Base-by-base conservation (phyloP, 2,797 vertebrate genomes). In the Macropus fuliginosus region DNA sequence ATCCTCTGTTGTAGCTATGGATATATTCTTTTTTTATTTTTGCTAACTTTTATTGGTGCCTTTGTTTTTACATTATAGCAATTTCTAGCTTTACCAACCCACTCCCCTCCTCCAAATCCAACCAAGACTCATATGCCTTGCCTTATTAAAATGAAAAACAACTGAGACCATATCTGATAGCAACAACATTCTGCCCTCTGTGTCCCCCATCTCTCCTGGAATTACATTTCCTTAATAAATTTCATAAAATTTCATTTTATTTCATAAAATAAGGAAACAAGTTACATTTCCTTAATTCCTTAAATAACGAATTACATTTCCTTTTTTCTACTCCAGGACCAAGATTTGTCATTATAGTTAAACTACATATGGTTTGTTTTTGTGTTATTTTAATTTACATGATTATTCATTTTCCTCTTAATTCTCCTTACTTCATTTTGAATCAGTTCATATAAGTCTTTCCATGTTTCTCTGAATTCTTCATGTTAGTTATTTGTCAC, bases 1-100 rank as follows among this genome's bases (percentile, higher is more conserved):
- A 74, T 40, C 5, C 92, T 92, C 74, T 93, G 91, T 10, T 91
- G 14, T 90, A 95, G 5, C 92, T 95, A 95, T 40, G 0, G 55
- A 31, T 24, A 54, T 92, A 14, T 56, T 95, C 62, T 66, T 40
- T n/a, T n/a, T 74, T 21, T 27, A 8, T 74, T 40, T 74, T 74
- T 40, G 62, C 40, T 40, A n/a, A 34, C 0, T 74, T 40, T 74
- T 8, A 74, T 74, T 74, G 18, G 14, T 40, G 18, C 66, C 18
- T 74, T 40, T 40, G n/a, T 74, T 40, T 74, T 74, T 74, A 40
- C n/a, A 40, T 40, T 21, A 40, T 16, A 40, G 62, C 14, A 74
- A 21, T 40, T 74, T 40, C 66, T 40, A 56, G 4, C 14, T 94
- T 56, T 93, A 34, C 28, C 34, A 95, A 46, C 31, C 55, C 90